Conservation (phyloP, 2,888 invertebrate species). For the Drosophila parthenogenetica region DNA sequence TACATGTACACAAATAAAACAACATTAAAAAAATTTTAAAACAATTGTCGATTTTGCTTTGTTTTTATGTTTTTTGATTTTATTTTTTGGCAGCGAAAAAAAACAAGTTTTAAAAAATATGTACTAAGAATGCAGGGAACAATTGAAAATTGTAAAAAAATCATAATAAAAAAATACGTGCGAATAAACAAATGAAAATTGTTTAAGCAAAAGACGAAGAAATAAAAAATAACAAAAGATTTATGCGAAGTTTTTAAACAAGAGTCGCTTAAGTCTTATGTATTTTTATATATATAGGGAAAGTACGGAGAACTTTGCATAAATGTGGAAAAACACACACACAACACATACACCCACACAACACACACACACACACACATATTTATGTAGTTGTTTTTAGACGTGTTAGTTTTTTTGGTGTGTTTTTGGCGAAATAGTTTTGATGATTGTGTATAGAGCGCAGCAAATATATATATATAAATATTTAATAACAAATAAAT, state of each 20-base stretch:
- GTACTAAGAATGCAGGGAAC: slow-evolving; percentile 79
- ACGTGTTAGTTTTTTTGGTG: slow-evolving; percentile 75
- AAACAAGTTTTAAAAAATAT: slow-evolving; percentile 52
- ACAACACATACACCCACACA: slow-evolving; percentile 26
- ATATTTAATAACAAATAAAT: slow-evolving; percentile 16
- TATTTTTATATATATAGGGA: slow-evolving; percentile 36
- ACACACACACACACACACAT: slow-evolving; percentile 43
- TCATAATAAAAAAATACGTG: slow-evolving; percentile 35
- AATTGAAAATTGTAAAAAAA: slow-evolving; percentile 77
- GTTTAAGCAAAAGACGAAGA: slow-evolving; percentile 31
- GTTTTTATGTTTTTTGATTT: slow-evolving; percentile 26
- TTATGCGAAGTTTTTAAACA: slow-evolving; percentile 43
- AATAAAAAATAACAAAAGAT: slow-evolving; percentile 10
- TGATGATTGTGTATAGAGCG: slow-evolving; percentile 70
- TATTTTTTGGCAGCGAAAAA: slow-evolving; percentile 46
- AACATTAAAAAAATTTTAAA: slow-evolving; percentile 42
- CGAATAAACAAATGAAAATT: slow-evolving; percentile 40
- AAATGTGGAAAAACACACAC: slow-evolving; percentile 23
- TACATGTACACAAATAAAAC: slow-evolving; percentile 74
- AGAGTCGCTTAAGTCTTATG: slow-evolving; percentile 44
- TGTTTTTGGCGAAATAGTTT: slow-evolving; percentile 67
- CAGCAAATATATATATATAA: slow-evolving; percentile 53
- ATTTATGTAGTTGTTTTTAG: slow-evolving; percentile 74
- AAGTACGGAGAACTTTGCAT: slow-evolving; percentile 39
- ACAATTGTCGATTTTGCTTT: slow-evolving; percentile 37